Percentiles rank a stretch among this genome's conserved stretches.
phyloP scores from a whole-genome alignment of 2,888 invertebrate species.

The Drosophila subquinaria region DNA sequence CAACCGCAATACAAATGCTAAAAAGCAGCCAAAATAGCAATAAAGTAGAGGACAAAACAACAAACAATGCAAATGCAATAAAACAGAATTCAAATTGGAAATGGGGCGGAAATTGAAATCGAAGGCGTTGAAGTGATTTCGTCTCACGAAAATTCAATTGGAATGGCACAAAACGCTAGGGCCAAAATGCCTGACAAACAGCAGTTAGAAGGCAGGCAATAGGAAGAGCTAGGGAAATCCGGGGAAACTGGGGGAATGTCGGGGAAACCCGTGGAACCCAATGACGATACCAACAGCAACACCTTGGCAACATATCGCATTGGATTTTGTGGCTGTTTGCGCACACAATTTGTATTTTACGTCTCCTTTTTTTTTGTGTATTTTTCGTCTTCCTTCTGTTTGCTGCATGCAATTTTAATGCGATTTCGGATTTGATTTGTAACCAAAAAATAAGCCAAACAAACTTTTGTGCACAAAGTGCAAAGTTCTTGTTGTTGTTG shows the following conservation, averaged over 20 bases:
- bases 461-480: slow-evolving; percentile 65
- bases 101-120: slow-evolving; percentile 79
- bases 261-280: too few species aligned
- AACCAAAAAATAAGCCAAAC: slow-evolving; percentile 77
- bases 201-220: slow-evolving; percentile 15
- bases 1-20: background rate
- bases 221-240: too few species aligned
- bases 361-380: slow-evolving; percentile 6
- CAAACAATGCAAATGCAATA: slow-evolving; percentile 66
- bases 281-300: slow-evolving; percentile 6
- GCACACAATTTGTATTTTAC: slow-evolving; percentile 29
- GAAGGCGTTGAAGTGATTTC: slow-evolving; percentile 81
- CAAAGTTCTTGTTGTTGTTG: slow-evolving; percentile 36
- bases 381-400: slow-evolving; percentile 18
- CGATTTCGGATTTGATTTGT: slow-evolving; percentile 80
- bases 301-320: slow-evolving; percentile 19
- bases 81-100: slow-evolving; percentile 68
- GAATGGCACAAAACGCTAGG: slow-evolving; percentile 39
- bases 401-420: slow-evolving; percentile 79
- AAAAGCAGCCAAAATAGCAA: slow-evolving; percentile 17
- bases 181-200: slow-evolving; percentile 37
- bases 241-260: background rate
- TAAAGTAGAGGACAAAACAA: slow-evolving; percentile 26
- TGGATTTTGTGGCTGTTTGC: slow-evolving; percentile 25
- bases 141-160: slow-evolving; percentile 80